A percentile compares a stretch with the other conserved stretches of the same genome.
These are phyloP conservation scores for Euplagia quadripunctaria DNA, from an alignment of 2,888 invertebrate genomes.

Conservation along the genomic window DNA sequence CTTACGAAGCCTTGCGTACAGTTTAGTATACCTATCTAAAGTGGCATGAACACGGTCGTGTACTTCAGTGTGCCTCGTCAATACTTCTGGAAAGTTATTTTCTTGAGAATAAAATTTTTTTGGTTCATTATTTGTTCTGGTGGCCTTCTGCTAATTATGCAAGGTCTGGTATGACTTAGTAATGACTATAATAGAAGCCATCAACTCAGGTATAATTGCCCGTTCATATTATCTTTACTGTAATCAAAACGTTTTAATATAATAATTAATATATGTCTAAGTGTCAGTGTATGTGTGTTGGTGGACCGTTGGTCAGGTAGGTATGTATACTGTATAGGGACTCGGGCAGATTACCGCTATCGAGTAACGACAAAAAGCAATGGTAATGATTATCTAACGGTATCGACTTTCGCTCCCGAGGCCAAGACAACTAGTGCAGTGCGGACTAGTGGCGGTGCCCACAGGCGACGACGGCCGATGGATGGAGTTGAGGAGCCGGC, in stretches of 20 bases:
- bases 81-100: not conserved
- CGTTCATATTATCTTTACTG: not conserved
- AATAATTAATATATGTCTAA: not conserved
- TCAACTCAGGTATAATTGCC: not conserved
- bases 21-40: not conserved
- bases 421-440: conserved; percentile 5
- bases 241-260: not conserved
- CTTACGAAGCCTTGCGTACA: not conserved
- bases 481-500: conserved; percentile 3
- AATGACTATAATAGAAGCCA: not conserved
- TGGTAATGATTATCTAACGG: conserved; percentile 26
- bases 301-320: not conserved
- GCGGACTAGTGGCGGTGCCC: conserved; percentile 6
- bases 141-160: not conserved
- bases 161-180: not conserved
- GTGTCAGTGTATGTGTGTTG: not conserved
- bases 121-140: not conserved
- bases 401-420: conserved; percentile 35
- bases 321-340: not conserved
- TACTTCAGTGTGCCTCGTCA: too few species aligned
- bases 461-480: not conserved
- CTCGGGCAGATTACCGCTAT: conserved; percentile 34
- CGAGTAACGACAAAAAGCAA: conserved; percentile 36
- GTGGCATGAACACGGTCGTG: too few species aligned
- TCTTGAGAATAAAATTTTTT: not conserved